Evolutionary conservation across 2,888 invertebrate genomes (phyloP).

Genomic region (Eupithecia exiguata): DNA sequence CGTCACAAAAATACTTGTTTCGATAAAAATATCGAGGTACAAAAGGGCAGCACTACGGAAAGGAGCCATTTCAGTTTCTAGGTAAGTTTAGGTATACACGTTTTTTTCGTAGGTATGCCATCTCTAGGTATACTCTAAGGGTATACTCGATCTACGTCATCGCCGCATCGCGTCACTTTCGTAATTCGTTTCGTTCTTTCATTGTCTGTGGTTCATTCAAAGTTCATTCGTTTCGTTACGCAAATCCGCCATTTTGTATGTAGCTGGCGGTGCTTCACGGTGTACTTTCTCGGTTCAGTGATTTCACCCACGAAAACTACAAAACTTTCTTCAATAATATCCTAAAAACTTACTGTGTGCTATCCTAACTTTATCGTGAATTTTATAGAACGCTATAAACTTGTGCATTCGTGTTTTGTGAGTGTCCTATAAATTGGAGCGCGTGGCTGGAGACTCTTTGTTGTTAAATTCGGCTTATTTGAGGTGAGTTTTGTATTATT

Average conservation of each 20-base stretch:
- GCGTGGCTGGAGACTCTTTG: slow-evolving; percentile 84
- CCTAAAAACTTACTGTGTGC: slow-evolving; percentile 66
- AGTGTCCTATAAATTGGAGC: slow-evolving; percentile 82
- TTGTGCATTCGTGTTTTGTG: slow-evolving; percentile 82
- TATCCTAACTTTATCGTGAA: slow-evolving; percentile 68
- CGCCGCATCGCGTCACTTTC: too few species aligned
- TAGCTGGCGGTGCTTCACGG: slow-evolving; percentile 82
- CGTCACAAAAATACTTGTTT: too few species aligned
- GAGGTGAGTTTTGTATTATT: slow-evolving; percentile 72
- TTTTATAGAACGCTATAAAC: slow-evolving; percentile 63
- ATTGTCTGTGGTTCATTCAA: not conserved
- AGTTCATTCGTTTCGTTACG: slow-evolving; percentile 62
- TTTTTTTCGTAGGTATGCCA: too few species aligned
- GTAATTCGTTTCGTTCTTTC: slow-evolving; percentile 73
- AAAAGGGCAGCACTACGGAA: too few species aligned
- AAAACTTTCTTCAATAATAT: slow-evolving; percentile 72
- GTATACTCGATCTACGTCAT: too few species aligned
- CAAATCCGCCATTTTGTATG: slow-evolving; percentile 85
- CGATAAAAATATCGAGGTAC: too few species aligned
- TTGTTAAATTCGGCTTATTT: slow-evolving; percentile 81
- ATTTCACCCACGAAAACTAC: slow-evolving; percentile 74
- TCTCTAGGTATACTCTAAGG: too few species aligned
- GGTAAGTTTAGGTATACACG: too few species aligned
- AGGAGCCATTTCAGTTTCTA: too few species aligned
- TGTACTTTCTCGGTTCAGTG: slow-evolving; percentile 77